phyloP scores from a whole-genome alignment of 2,797 vertebrate genomes.

The Pseudochromis fuscus region DNA sequence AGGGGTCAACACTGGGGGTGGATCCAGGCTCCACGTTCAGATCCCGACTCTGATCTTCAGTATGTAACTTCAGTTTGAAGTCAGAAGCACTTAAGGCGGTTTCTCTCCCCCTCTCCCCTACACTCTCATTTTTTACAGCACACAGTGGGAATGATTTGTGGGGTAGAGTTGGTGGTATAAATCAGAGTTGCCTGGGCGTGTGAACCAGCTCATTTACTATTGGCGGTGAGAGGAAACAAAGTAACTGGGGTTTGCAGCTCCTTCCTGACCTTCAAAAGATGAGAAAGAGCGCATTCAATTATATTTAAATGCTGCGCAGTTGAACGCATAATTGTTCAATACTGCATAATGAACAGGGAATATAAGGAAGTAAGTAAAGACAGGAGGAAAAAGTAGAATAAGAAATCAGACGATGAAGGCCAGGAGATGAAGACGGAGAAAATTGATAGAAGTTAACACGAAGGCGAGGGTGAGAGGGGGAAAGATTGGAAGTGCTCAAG shows the following conservation, averaged over 20 bases:
- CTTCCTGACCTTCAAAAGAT: conserved; percentile 38
- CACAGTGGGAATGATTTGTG: conserved; percentile 53
- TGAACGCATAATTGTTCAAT: conserved; percentile 3
- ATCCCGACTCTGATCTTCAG: not conserved
- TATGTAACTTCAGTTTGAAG: conserved; percentile 7
- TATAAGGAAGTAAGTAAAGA: not conserved
- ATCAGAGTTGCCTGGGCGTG: conserved; percentile 42
- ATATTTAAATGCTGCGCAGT: conserved; percentile 7
- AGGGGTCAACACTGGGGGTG: no score
- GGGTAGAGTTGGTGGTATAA: conserved; percentile 25
- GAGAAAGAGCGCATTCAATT: not conserved
- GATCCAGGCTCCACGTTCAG: not conserved
- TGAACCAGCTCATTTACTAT: conserved; percentile 43
- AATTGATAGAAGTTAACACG: conserved; percentile 7
- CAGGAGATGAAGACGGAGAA: conserved; percentile 17
- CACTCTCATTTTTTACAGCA: conserved; percentile 12
- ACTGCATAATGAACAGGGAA: not conserved
- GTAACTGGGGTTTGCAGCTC: not conserved
- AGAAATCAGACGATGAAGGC: conserved; percentile 3
- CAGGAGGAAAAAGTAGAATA: not conserved
- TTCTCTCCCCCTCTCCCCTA: not conserved
- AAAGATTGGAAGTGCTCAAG: not conserved
- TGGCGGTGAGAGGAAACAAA: conserved; percentile 18
- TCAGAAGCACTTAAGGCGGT: conserved; percentile 5
- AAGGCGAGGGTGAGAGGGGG: not conserved